Evolutionary conservation across 2,797 vertebrate species (phyloP).

Genomic region (Margarornis squamiger): DNA sequence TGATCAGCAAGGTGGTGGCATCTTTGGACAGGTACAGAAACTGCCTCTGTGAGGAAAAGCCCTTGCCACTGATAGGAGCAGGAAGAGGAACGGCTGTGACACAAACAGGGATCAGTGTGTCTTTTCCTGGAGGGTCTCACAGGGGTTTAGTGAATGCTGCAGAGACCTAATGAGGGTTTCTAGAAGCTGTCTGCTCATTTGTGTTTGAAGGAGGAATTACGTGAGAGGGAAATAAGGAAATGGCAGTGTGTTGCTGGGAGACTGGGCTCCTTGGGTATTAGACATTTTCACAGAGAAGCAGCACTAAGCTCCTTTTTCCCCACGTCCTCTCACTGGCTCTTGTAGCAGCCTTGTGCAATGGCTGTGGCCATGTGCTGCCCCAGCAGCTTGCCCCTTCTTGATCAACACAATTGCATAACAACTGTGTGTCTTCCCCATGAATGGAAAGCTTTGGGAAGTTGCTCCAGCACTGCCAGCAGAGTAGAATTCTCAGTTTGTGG

Average conservation of each 20-base stretch:
- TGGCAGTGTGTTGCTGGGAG: constrained; percentile 15
- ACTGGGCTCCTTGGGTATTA: neutral
- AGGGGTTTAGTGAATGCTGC: neutral
- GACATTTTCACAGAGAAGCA: neutral
- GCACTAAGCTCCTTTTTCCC: neutral
- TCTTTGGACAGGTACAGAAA: neutral
- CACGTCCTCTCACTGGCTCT: fast-evolving
- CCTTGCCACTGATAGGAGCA: fast-evolving
- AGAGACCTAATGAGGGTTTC: neutral
- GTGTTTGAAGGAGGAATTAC: neutral
- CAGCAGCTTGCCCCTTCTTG: neutral
- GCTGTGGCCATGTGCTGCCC: neutral
- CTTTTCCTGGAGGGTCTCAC: neutral
- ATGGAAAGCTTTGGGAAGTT: neutral
- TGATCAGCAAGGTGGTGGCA: neutral
- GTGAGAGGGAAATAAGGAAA: neutral
- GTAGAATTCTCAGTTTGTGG: neutral
- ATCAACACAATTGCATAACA: neutral
- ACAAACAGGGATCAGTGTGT: fast-evolving
- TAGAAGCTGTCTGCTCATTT: neutral
- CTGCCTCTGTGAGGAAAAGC: neutral
- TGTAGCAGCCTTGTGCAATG: neutral
- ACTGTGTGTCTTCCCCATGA: neutral
- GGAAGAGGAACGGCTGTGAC: neutral
- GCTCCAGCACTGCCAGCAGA: neutral